Base-by-base conservation (phyloP, 2,113 vertebrate genomes). In the Neotoma lepida region DNA sequence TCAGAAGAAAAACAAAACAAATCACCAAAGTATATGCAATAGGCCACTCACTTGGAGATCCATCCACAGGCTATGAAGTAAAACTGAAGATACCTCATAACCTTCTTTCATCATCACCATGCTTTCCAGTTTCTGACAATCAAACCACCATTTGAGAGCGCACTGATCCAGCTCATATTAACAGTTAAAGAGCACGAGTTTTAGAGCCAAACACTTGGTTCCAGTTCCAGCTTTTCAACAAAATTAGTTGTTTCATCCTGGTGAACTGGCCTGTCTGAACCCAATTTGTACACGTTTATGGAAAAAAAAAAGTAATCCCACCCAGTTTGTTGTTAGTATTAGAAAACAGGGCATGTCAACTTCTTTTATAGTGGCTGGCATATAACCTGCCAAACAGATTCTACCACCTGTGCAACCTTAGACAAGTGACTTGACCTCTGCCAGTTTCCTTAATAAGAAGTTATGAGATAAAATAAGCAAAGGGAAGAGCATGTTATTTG, bases 71-170 rank as follows among this genome's bases (percentile, higher is more conserved):
- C n/a, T 92, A 81, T 68, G 41, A 94, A 94, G 73, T 78, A 87
- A 87, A 74, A 86, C 20, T 63, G 78, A 8, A 68, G 91, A 46
- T 66, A 97, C 8, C 44, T 94, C 86, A 95, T 44, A 20, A 70
- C 92, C 1, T 3, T 44, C 94, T 82, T 93, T 94, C 90, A 61
- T 94, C 90, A 61, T 18, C 13, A 90, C 46, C 46, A 90, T 30
- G 63, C 18, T 93, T 89, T 64, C 22, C 93, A 94, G 94, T 24
- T 95, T 89, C 88, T 88, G 87, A 81, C 44, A 93, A 80, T 51
- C 74, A 82, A 81, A 90, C 24, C n/a, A 86, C 2, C 85, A 80
- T 64, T 58, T 71, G 10, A 41, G 58, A 91, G 15, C 26, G 88
- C 39, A 82, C 8, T 33, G 70, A 61, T 46, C 22, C 63, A 90